phyloP scores from a whole-genome alignment of 2,888 invertebrate species.

The Tachina fera region DNA sequence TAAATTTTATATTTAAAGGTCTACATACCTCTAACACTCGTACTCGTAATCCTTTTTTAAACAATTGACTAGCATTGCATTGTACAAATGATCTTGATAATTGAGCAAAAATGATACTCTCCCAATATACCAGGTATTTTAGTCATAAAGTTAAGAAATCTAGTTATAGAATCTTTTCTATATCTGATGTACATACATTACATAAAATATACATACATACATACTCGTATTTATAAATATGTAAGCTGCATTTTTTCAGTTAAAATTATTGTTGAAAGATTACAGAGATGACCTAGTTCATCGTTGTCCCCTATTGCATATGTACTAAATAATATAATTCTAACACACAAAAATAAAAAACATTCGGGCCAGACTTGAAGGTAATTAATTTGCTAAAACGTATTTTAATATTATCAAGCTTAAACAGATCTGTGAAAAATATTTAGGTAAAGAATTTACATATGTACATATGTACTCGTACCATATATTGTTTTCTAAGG shows the following conservation, averaged over 20 bases:
- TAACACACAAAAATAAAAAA: constrained; percentile 32
- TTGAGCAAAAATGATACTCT: constrained; percentile 47
- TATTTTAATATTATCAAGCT: constrained; percentile 65
- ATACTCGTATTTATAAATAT: constrained; percentile 10
- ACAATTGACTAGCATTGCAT: constrained; percentile 45
- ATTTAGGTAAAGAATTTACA: constrained; percentile 55
- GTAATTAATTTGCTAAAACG: constrained; percentile 66
- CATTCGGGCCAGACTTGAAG: constrained; percentile 58
- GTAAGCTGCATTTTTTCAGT: constrained; percentile 67
- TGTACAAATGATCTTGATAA: constrained; percentile 32
- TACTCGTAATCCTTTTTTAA: constrained; percentile 3
- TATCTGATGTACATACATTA: constrained; percentile 31
- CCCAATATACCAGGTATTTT: constrained; percentile 59
- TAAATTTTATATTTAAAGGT: constrained; percentile 68
- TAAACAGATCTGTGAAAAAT: constrained; percentile 49
- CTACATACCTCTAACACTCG: constrained; percentile 39
- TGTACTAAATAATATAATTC: neutral
- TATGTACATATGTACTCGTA: no score
- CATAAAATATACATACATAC: no score
- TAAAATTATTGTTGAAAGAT: constrained; percentile 58
- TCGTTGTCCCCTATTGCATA: constrained; percentile 44
- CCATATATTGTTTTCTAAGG: constrained; percentile 53
- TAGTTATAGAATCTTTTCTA: constrained; percentile 55
- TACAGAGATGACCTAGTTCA: constrained; percentile 64
- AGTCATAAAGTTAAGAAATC: constrained; percentile 56